Conservation (phyloP, 2,113 vertebrate genomes). For the Athene noctua region DNA sequence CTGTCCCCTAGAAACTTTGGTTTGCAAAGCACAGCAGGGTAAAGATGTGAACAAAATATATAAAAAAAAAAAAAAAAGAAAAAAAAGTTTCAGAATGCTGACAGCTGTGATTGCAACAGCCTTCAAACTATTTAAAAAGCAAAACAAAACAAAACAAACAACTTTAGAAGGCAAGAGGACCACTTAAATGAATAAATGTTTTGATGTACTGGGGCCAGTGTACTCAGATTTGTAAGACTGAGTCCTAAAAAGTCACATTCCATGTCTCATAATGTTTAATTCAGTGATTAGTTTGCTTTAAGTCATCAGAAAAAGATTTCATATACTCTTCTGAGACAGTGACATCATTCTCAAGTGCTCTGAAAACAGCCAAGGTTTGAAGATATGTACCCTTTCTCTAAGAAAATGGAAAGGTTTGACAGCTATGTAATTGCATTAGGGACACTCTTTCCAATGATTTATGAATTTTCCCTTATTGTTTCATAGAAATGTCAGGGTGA, state of each 20-base stretch:
- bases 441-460: background rate
- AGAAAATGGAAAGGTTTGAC: background rate
- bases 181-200: background rate
- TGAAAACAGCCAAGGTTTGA: background rate
- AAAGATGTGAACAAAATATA: background rate
- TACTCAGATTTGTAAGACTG: background rate
- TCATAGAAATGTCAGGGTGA: background rate
- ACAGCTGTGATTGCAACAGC: background rate
- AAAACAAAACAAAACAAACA: too few species aligned
- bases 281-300: background rate
- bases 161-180: background rate
- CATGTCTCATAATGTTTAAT: background rate
- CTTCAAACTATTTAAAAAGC: background rate
- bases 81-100: background rate
- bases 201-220: background rate
- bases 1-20: background rate
- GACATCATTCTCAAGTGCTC: background rate
- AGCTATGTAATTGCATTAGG: background rate
- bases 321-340: background rate
- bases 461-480: background rate
- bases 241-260: background rate
- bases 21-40: background rate
- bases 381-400: background rate
- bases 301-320: background rate
- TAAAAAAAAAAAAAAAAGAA: background rate